Evolutionary conservation across 2,888 invertebrate genomes (phyloP).

Genomic region (Leucania comma): DNA sequence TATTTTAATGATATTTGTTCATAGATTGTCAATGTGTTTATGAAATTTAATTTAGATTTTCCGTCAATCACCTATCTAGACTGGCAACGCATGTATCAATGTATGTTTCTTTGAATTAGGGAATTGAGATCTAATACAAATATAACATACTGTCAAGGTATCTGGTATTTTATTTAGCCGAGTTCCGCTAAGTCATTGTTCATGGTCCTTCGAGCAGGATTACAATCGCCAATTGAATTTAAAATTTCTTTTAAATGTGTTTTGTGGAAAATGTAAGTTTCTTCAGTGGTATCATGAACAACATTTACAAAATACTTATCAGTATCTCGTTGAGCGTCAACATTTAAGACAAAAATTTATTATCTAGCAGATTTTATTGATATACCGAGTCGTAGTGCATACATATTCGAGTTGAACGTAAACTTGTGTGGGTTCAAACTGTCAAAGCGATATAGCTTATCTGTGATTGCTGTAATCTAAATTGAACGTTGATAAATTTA

Average conservation of each 20-base stretch:
- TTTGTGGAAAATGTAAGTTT: conserved; percentile 1
- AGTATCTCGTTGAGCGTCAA: not conserved
- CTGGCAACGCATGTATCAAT: too few relatives aligned
- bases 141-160: too few relatives aligned
- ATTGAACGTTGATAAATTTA: conserved; percentile 40
- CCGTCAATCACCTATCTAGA: too few relatives aligned
- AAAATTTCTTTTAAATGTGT: not conserved
- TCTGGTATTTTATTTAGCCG: too few relatives aligned
- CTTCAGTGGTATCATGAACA: not conserved
- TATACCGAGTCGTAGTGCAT: not conserved
- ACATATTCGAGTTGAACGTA: not conserved
- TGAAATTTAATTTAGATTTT: too few relatives aligned
- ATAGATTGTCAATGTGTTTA: too few relatives aligned
- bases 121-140: too few relatives aligned
- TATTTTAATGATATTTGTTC: not conserved
- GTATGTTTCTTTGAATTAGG: too few relatives aligned
- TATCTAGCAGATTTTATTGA: not conserved
- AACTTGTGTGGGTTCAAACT: conserved; percentile 28
- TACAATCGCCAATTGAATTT: not conserved
- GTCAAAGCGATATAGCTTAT: conserved; percentile 19
- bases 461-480: conserved; percentile 20
- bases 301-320: not conserved
- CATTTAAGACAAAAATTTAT: not conserved
- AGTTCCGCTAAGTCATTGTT: too few relatives aligned
- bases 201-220: not conserved